These are phyloP conservation scores for Sminthurinus aureus DNA, from an alignment of 2,888 invertebrate genomes.

Conservation along the genomic window DNA sequence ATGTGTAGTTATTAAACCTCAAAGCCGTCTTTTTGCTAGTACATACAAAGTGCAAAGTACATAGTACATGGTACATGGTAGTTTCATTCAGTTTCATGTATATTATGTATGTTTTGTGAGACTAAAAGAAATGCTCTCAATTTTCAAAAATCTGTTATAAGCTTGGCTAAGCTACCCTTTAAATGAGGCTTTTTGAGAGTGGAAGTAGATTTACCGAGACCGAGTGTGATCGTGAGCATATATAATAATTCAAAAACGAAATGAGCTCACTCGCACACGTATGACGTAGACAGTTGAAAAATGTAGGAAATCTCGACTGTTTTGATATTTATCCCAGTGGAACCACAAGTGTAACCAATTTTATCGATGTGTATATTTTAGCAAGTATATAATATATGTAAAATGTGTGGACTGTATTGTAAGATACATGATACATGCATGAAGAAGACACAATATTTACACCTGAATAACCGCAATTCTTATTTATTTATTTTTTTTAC, in stretches of 20 bases:
- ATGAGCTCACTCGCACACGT: background rate
- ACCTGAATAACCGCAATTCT: too few species aligned
- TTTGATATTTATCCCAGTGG: constrained; percentile 11
- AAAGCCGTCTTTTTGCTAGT: too few species aligned
- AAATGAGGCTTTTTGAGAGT: background rate
- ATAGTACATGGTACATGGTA: too few species aligned
- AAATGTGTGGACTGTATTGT: background rate
- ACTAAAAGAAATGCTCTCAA: too few species aligned
- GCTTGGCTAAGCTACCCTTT: too few species aligned
- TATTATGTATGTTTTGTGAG: too few species aligned
- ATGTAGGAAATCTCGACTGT: background rate
- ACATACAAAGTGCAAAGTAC: too few species aligned
- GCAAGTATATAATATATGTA: too few species aligned
- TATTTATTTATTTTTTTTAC: too few species aligned
- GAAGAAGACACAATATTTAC: background rate
- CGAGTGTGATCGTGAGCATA: background rate
- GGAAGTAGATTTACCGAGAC: background rate
- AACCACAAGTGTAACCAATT: background rate
- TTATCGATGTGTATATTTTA: background rate
- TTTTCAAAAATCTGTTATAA: too few species aligned
- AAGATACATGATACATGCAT: background rate
- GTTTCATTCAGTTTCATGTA: too few species aligned
- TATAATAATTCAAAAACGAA: background rate
- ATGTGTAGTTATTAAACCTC: too few species aligned
- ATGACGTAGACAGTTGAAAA: background rate